Conservation (phyloP, 2,113 vertebrate species). For the Tylochromis polylepis region DNA sequence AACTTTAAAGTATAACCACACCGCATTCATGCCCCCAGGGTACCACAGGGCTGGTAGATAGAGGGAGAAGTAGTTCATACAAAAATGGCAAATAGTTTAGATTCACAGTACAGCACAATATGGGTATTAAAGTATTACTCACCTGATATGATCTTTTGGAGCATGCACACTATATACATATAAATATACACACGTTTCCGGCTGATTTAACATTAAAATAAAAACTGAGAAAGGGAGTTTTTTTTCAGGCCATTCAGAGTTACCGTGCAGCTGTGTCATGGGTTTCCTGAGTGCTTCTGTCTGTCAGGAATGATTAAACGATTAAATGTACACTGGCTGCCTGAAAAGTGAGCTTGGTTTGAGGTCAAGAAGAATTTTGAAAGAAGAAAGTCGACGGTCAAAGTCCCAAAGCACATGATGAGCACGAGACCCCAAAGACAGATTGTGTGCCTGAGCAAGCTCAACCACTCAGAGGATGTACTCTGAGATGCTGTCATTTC, state of each 20-base stretch:
- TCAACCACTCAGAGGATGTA: neutral
- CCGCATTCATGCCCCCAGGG: neutral
- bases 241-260: neutral
- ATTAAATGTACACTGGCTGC: constrained; percentile 1
- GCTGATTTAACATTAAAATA: neutral
- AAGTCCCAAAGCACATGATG: neutral
- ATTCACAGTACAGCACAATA: neutral
- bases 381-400: neutral
- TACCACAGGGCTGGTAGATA: neutral
- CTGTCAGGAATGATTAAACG: constrained; percentile 2
- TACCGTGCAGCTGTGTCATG: neutral
- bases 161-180: neutral
- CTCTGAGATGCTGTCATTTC: neutral
- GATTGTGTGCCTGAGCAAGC: neutral
- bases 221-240: neutral
- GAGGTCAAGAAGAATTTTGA: neutral
- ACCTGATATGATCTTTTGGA: neutral
- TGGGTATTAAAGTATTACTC: neutral
- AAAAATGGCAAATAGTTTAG: neutral
- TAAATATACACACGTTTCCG: neutral
- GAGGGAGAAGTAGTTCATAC: neutral
- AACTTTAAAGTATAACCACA: constrained; percentile 3
- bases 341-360: constrained; percentile 9
- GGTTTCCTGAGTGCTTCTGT: neutral
- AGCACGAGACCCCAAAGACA: neutral